These are phyloP conservation scores for Ganaspis sp. DNA, from an alignment of 1,140 invertebrate species.

Conservation along the genomic window DNA sequence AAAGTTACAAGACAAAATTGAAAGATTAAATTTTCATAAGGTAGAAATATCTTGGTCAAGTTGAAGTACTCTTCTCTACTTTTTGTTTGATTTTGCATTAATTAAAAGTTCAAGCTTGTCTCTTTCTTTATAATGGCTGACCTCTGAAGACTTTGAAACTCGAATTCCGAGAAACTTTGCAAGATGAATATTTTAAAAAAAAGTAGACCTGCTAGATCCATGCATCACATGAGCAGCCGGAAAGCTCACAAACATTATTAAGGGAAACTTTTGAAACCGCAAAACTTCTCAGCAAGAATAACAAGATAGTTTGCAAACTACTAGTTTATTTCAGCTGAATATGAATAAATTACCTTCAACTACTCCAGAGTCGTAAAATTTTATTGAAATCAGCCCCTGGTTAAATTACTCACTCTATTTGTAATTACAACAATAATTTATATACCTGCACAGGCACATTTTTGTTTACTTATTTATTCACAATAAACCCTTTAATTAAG, in stretches of 20 bases:
- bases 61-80: neutral
- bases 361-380: neutral
- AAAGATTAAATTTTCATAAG: constrained; percentile 19
- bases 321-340: neutral
- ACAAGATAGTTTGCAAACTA: neutral
- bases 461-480: too few relatives aligned
- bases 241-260: constrained; percentile 7
- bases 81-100: constrained; percentile 24
- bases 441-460: too few relatives aligned
- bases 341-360: neutral
- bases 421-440: too few relatives aligned
- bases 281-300: neutral
- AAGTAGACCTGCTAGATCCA: neutral
- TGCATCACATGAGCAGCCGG: constrained; percentile 1
- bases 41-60: constrained; percentile 3
- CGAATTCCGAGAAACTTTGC: neutral
- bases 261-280: neutral
- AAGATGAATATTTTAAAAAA: constrained; percentile 17
- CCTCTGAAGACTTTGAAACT: constrained; percentile 9
- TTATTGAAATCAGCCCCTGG: neutral
- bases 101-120: constrained; percentile 17
- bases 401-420: too few relatives aligned
- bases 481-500: too few relatives aligned
- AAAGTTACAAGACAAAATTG: neutral
- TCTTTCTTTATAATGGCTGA: constrained; percentile 20